A percentile compares a stretch with the other conserved stretches of the same genome.
Evolutionary conservation across 2,888 invertebrate genomes (phyloP).

Genomic region (Sturmia bella): DNA sequence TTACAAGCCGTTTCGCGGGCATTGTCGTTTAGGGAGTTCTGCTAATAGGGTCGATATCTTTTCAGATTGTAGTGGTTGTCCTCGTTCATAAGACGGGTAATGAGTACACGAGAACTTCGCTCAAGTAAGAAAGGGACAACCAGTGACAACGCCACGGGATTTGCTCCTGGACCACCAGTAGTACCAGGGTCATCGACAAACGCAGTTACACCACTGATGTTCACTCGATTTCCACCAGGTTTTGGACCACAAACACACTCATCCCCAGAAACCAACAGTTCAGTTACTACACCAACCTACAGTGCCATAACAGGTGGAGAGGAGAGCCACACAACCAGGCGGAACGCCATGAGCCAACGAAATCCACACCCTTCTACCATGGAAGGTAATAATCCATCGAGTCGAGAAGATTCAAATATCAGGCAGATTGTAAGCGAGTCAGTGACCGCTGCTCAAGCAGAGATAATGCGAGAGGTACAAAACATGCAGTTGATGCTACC

Average conservation of each 20-base stretch:
- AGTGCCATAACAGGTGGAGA: not conserved
- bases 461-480: constrained; percentile 2
- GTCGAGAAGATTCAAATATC: not conserved
- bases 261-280: not conserved
- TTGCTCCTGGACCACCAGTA: not conserved
- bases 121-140: no score
- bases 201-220: not conserved
- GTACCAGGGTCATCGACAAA: not conserved
- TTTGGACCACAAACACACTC: not conserved
- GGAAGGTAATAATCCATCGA: no score
- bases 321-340: not conserved
- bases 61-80: no score
- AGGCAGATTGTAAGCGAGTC: not conserved
- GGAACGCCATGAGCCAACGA: no score
- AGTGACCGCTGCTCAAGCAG: not conserved
- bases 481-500: not conserved
- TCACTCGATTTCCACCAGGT: not conserved
- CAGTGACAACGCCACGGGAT: not conserved
- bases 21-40: no score
- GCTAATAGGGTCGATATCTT: no score
- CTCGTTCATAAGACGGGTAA: no score
- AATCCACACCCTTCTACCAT: not conserved
- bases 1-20: no score
- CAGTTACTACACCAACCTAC: not conserved
- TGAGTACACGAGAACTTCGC: no score